A percentile compares a stretch with the other conserved stretches of the same genome.
Conservation (phyloP, 2,888 invertebrate genomes). For the Polyommatus icarus region DNA sequence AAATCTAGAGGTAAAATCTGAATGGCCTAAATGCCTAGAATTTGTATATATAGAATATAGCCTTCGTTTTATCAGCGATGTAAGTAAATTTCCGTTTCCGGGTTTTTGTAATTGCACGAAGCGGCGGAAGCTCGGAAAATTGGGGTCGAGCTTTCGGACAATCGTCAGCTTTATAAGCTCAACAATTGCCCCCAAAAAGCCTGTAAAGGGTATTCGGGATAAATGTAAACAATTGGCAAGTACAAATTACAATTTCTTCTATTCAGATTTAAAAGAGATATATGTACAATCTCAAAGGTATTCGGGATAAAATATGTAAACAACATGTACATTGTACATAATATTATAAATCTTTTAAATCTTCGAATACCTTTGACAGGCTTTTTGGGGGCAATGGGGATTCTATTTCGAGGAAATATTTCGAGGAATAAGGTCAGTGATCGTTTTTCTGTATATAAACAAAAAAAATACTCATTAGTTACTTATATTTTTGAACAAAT, state of each 20-base stretch:
- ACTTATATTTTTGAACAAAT: no score
- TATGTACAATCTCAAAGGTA: no score
- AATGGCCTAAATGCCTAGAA: not conserved
- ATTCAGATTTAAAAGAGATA: not conserved
- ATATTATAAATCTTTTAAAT: no score
- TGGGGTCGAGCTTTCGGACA: slow-evolving; percentile 21
- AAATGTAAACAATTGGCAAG: slow-evolving; percentile 1
- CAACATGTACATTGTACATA: no score
- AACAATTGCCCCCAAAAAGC: not conserved
- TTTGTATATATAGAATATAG: not conserved
- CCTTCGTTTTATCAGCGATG: slow-evolving; percentile 19
- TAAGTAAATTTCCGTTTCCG: slow-evolving; percentile 26
- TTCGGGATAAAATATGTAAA: no score
- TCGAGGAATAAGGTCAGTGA: no score
- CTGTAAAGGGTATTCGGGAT: not conserved
- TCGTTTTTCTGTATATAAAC: no score
- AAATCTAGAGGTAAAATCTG: no score
- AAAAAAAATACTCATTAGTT: no score
- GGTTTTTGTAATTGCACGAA: slow-evolving; percentile 9
- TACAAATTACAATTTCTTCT: not conserved
- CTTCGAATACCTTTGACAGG: no score
- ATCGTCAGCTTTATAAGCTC: slow-evolving; percentile 14
- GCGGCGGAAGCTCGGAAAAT: slow-evolving; percentile 24
- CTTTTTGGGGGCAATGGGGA: no score
- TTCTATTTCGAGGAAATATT: no score